Percentiles rank a stretch among this genome's conserved stretches.
Evolutionary conservation across 2,888 invertebrate species (phyloP).

Genomic region (Anorthoa munda): DNA sequence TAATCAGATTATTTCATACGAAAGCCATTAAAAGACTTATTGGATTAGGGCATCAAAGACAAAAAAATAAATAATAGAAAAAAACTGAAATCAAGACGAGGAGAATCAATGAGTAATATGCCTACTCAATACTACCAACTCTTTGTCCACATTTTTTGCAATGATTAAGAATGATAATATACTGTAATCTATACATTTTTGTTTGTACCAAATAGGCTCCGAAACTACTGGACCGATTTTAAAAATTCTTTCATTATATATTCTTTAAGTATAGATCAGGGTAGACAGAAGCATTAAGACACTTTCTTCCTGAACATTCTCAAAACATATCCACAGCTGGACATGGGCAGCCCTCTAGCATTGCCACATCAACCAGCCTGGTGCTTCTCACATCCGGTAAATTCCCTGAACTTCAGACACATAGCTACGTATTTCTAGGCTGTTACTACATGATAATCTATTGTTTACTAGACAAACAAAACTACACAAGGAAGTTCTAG

Average conservation of each 20-base stretch:
- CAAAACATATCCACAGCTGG: neutral
- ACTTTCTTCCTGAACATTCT: neutral
- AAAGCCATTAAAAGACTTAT: constrained; percentile 3
- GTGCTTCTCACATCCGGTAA: neutral
- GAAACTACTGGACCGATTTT: too few relatives aligned
- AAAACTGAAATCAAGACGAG: too few relatives aligned
- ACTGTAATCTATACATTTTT: too few relatives aligned
- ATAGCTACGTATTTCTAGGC: neutral
- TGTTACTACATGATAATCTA: neutral
- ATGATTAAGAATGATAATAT: neutral
- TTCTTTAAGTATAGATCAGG: too few relatives aligned
- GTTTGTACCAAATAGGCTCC: too few relatives aligned
- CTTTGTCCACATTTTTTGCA: constrained; percentile 4
- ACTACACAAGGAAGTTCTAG: neutral
- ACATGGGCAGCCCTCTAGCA: neutral
- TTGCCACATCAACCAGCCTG: neutral
- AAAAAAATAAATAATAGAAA: neutral
- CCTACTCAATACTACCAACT: neutral
- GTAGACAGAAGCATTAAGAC: neutral
- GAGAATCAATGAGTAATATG: constrained; percentile 10
- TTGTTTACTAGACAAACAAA: constrained; percentile 8
- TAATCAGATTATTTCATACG: constrained; percentile 17
- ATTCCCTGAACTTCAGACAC: neutral
- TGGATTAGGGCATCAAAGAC: neutral
- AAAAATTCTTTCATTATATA: too few relatives aligned